Evolutionary conservation across 2,888 invertebrate species (phyloP), one percentile per base, ranked within the genome.

Genomic region (Boloria selene): DNA sequence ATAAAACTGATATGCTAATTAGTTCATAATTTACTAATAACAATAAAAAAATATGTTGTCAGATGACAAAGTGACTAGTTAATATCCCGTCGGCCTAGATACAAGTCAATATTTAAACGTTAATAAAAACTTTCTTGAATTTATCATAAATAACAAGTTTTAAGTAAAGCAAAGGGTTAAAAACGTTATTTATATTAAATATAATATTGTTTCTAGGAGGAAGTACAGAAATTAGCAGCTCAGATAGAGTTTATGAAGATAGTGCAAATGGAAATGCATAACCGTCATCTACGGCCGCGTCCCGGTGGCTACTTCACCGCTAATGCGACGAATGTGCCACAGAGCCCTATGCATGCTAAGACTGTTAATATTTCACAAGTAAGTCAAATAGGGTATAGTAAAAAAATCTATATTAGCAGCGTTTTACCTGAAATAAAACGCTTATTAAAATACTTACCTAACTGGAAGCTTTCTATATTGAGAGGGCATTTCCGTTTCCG

Each of bases 231-330:
- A 83, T 88, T 98, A 72, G 97, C 97, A 0, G 96, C 97, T 26
- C 97, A 97, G 87, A 97, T 98, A 75, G 97, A 98, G 85, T 97
- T 97, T 87, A 97, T 97, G 97, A 97, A 97, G 91, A 97, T 97
- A 84, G 97, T 97, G 18, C 96, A 97, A 80, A 97, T 98, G 97
- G 97, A 97, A 87, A 95, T 97, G 93, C 96, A 97, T 91, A 98
- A 98, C 86, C 93, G 97, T 6, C 97, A 97, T 85, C 89, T 98
- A 74, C 96, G 97, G 77, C 97, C 97, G 69, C 95, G 96, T 74
- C 94, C 95, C 0, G 96, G 97, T 18, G 95, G 97, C 1, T 97
- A 97, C 87, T 97, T 97, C 87, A 95, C 94, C 61, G 93, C 94
- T 45, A 78, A 77, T 70, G 78, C 60, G 71, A 76, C 71, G 68